These are phyloP conservation scores for Geotrypetes seraphini DNA, from an alignment of 2,797 vertebrate species.

Conservation along the genomic window DNA sequence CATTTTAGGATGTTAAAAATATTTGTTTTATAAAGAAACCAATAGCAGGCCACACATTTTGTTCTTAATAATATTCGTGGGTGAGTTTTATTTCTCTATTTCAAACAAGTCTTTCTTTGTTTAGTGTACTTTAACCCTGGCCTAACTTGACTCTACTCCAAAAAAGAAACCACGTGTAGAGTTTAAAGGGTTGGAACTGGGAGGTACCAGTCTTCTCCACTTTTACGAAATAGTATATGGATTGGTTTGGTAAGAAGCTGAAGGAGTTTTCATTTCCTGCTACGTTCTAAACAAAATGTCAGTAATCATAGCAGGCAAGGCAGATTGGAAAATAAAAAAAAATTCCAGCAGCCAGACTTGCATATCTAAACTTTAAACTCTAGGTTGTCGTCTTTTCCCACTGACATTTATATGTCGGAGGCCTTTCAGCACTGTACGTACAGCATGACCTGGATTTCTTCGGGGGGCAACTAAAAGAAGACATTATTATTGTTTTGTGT, in stretches of 20 bases:
- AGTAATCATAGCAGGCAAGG: constrained; percentile 6
- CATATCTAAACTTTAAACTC: too few relatives aligned
- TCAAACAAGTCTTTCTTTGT: constrained; percentile 9
- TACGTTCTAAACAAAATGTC: constrained; percentile 5
- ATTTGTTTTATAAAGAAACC: too few relatives aligned
- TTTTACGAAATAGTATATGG: constrained; percentile 1
- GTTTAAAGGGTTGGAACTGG: constrained; percentile 10
- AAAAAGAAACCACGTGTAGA: not conserved
- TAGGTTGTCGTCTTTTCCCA: too few relatives aligned
- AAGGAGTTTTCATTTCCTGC: not conserved
- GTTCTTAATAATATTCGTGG: constrained; percentile 3
- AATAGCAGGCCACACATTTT: too few relatives aligned
- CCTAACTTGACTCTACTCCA: constrained; percentile 10
- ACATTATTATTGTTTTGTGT: too few relatives aligned
- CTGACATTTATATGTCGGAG: too few relatives aligned
- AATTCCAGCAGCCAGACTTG: too few relatives aligned
- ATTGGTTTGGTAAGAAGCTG: not conserved
- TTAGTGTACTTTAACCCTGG: constrained; percentile 31
- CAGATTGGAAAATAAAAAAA: constrained; percentile 12
- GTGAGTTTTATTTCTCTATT: not conserved
- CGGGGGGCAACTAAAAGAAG: not conserved
- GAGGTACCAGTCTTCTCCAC: not conserved
- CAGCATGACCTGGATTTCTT: not conserved
- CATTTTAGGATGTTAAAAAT: too few relatives aligned
- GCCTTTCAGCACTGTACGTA: too few relatives aligned